A percentile compares a stretch with the other conserved stretches of the same genome.
Evolutionary conservation across 1,140 invertebrate species (phyloP).

Genomic region (Tetragnatha versicolor): DNA sequence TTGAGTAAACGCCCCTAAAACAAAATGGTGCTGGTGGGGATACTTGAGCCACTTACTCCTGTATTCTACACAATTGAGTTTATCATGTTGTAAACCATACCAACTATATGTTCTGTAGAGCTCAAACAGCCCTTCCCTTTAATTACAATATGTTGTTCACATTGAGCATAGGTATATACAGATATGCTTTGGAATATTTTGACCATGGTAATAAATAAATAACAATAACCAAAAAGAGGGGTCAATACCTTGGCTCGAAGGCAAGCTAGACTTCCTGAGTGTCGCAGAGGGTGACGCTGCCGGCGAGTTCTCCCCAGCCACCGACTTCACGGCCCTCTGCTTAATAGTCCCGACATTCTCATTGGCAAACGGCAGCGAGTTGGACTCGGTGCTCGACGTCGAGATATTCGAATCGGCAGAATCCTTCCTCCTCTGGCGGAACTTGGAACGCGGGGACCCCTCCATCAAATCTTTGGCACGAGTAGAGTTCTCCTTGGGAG

Average conservation of each 20-base stretch:
- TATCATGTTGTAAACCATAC: no score
- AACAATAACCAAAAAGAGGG: no score
- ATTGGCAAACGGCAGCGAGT: slow-evolving; percentile 97
- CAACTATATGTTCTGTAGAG: no score
- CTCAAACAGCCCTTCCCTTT: no score
- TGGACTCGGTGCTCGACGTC: slow-evolving; percentile 87
- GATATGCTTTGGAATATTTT: no score
- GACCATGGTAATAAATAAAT: no score
- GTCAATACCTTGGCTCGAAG: slow-evolving; percentile 50
- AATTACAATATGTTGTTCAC: no score
- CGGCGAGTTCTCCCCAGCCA: slow-evolving; percentile 53
- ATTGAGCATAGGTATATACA: no score
- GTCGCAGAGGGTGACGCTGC: slow-evolving; percentile 53
- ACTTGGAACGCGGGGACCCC: slow-evolving; percentile 36
- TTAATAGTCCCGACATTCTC: slow-evolving; percentile 98
- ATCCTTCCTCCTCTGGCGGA: slow-evolving; percentile 47
- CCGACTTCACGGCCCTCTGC: slow-evolving; percentile 71
- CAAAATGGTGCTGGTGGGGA: no score
- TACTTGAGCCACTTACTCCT: no score
- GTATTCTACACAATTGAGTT: no score
- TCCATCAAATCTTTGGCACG: slow-evolving; percentile 54
- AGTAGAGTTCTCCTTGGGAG: slow-evolving; percentile 36
- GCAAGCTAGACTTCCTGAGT: slow-evolving; percentile 34
- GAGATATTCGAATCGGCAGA: slow-evolving; percentile 75
- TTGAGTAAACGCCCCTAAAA: no score